Evolutionary conservation across 2,888 invertebrate genomes (phyloP), one percentile per base, ranked within the genome.

Genomic region (Netelia fuscicornis): DNA sequence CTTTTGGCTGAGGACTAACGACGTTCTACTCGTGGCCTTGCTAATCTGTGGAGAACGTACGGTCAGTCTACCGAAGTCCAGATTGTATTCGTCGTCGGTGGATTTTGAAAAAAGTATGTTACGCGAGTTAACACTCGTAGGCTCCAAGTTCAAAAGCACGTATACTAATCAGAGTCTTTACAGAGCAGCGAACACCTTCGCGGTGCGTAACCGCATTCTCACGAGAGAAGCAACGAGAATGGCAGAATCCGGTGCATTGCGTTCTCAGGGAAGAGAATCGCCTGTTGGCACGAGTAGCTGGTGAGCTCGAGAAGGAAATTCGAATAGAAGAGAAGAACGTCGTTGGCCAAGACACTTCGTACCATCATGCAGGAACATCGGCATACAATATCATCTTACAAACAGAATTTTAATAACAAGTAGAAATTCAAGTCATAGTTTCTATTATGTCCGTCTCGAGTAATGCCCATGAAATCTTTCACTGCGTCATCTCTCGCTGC

Each of bases 231-330:
- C 44, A 58, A 44, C 60, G 52, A 60, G 52, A 72, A 82, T 56
- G 68, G 37, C 75, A 77, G 84, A 70, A 87, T 90, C 87, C 85
- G 87, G 86, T 91, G 90, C 84, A 88, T 89, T 89, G 90, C 89
- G 90, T 91, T 92, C 92, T 90, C 92, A 92, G 86, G 91, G 90
- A 91, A 92, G 91, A 87, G 80, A 70, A 85, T 80, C 68, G 75
- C 42, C 10, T 5, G 60, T 70, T 70, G 62, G 64, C 79, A 68
- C 13, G 54, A 44, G 23, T 52, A 71, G 48, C 71, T 62, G 17
- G 80, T 64, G 58, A 67, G 83, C 77, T 52, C 54, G 44, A 48
- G 58, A 65, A 60, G 67, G 80, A 86, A 83, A 84, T 86, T 84
- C 85, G 83, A 84, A 81, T 79, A 42, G 42, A 67, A 44, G 42